Evolutionary conservation across 2,113 vertebrate genomes (phyloP), one percentile per base, ranked within the genome.

Genomic region (Lipotes vexillifer): DNA sequence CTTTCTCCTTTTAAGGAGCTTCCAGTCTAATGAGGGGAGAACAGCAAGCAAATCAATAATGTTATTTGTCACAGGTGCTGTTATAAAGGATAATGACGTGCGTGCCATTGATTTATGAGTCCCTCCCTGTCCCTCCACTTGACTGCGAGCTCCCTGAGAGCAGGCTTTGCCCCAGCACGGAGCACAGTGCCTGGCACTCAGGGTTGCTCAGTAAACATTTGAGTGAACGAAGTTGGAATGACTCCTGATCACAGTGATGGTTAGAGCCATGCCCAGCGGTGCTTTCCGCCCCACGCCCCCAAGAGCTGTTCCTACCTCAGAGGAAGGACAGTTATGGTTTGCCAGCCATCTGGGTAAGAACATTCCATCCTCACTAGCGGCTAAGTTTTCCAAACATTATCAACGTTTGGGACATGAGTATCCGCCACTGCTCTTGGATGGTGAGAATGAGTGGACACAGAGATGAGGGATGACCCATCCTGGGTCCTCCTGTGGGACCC

Each of bases 331-430:
- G 15, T 66, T 44, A 46, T 9, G 7, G 46, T 52, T 91, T 74
- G 52, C 84, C 44, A 82, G 49, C 10, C 20, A 75, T 41, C 15
- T 36, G 44, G 36, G n/a, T 68, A 31, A 95, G 90, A 65, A 21
- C 63, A 33, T 91, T 80, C 44, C 61, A n/a, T 89, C 52, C 81
- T 94, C 80, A 55, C 33, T 36, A 55, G 55, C 57, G 80, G 46
- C 55, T n/a, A 61, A 49, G 75, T 69, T 93, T 96, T 49, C 77
- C 36, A 83, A 69, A 84, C 11, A 4, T 61, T 78, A 63, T 27
- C 33, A 31, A 20, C 38, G 72, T 52, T 49, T 69, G 65, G 75
- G 57, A 68, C 49, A 36, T 11, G 7, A 85, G 38, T 18, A 13
- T n/a, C 27, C 7, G 29, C n/a, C 10, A 11, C 8, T 0, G 11